A percentile compares a stretch with the other conserved stretches of the same genome.
These are phyloP conservation scores for Bungarus multicinctus DNA, from an alignment of 2,113 vertebrate species.

Conservation along the genomic window DNA sequence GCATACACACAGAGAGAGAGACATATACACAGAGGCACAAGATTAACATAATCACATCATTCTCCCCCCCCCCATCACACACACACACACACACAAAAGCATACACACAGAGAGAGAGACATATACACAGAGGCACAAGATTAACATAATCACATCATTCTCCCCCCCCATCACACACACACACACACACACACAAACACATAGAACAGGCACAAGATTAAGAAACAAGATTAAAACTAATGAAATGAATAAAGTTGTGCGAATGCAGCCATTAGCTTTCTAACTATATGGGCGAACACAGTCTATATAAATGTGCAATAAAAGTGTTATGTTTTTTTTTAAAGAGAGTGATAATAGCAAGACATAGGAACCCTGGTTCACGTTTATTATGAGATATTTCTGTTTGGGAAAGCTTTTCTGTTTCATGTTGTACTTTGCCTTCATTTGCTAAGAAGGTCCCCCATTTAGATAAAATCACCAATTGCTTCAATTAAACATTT, in stretches of 20 bases:
- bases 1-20: too few relatives aligned
- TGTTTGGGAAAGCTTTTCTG: conserved; percentile 9
- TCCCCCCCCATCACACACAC: too few relatives aligned
- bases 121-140: too few relatives aligned
- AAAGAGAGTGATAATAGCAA: not conserved
- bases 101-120: fast-evolving
- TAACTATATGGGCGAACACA: not conserved
- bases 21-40: too few relatives aligned
- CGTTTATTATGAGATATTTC: not conserved
- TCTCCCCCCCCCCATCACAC: fast-evolving
- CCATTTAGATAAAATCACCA: conserved; percentile 59
- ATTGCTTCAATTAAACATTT: conserved; percentile 72
- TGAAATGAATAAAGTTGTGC: not conserved
- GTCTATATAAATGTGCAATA: not conserved
- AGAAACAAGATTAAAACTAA: not conserved
- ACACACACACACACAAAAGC: too few relatives aligned
- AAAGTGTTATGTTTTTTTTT: not conserved
- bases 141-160: too few relatives aligned
- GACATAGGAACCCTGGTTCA: not conserved
- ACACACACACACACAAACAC: too few relatives aligned
- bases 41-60: too few relatives aligned
- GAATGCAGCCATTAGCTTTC: not conserved
- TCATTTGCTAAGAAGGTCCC: conserved; percentile 51
- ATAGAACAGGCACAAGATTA: not conserved
- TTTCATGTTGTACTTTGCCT: conserved; percentile 38